These are phyloP conservation scores for Macropis europaea DNA, from an alignment of 2,888 invertebrate genomes.

Conservation along the genomic window DNA sequence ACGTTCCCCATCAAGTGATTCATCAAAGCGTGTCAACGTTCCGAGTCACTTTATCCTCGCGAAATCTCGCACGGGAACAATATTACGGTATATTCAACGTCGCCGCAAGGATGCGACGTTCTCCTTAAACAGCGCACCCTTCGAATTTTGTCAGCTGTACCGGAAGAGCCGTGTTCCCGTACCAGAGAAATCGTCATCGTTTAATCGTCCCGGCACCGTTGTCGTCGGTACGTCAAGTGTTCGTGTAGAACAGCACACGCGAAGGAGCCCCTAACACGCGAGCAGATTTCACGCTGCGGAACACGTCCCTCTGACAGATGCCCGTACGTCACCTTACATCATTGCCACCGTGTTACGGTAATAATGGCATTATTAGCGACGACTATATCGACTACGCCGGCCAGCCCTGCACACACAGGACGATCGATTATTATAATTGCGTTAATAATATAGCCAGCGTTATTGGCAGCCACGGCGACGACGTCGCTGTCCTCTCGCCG, in stretches of 20 bases:
- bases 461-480: constrained; percentile 12
- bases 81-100: constrained; percentile 5
- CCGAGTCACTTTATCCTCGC: background rate
- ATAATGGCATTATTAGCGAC: constrained; percentile 37
- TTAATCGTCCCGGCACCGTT: constrained; percentile 45
- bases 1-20: background rate
- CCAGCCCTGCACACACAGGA: background rate
- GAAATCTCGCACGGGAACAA: background rate
- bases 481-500: background rate
- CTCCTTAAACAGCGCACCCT: constrained; percentile 7
- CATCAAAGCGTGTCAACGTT: constrained; percentile 19
- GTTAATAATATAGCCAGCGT: constrained; percentile 27
- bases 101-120: no score
- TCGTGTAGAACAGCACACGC: background rate
- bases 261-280: background rate
- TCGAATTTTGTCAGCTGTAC: constrained; percentile 24
- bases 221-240: constrained; percentile 45
- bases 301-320: constrained; percentile 27
- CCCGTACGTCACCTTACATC: constrained; percentile 47
- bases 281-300: constrained; percentile 20
- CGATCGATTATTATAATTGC: constrained; percentile 50
- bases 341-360: constrained; percentile 38
- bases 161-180: background rate
- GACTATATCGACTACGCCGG: constrained; percentile 5
- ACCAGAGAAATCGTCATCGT: constrained; percentile 46